Conservation (phyloP, 2,113 vertebrate genomes). For the Alouatta palliata region DNA sequence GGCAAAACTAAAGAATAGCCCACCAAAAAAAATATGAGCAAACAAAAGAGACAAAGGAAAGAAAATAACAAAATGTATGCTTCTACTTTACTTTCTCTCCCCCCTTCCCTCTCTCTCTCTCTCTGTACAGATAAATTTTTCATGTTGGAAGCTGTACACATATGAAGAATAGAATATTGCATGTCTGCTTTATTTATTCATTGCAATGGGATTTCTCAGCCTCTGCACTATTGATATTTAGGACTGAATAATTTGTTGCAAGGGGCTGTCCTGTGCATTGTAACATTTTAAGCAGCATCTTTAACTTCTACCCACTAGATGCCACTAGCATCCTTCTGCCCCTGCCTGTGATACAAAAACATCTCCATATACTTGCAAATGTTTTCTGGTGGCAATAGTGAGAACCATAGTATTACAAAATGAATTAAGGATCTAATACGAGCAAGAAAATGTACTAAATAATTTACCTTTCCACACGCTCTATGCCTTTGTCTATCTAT, state of each 20-base stretch:
- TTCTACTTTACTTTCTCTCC: neutral
- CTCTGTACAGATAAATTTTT: neutral
- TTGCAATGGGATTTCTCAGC: neutral
- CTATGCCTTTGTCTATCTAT: neutral
- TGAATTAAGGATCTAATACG: neutral
- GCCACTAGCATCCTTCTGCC: neutral
- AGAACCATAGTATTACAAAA: neutral
- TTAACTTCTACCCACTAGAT: neutral
- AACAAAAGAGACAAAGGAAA: neutral
- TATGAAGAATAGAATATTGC: neutral
- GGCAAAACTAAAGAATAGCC: slow-evolving; percentile 24
- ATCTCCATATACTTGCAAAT: neutral
- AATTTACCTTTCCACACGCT: neutral
- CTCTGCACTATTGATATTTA: neutral
- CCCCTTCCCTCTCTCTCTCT: neutral
- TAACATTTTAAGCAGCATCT: neutral
- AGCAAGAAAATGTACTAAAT: neutral
- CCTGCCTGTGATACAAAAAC: neutral
- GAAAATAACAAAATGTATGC: neutral
- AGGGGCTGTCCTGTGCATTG: neutral
- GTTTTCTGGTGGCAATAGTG: neutral
- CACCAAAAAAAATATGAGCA: neutral
- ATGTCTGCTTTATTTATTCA: neutral
- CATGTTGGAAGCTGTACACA: neutral
- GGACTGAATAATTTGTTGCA: too few relatives aligned